Evolutionary conservation across 2,113 vertebrate species (phyloP), one percentile per base, ranked within the genome.

Genomic region (Blennius ocellaris): DNA sequence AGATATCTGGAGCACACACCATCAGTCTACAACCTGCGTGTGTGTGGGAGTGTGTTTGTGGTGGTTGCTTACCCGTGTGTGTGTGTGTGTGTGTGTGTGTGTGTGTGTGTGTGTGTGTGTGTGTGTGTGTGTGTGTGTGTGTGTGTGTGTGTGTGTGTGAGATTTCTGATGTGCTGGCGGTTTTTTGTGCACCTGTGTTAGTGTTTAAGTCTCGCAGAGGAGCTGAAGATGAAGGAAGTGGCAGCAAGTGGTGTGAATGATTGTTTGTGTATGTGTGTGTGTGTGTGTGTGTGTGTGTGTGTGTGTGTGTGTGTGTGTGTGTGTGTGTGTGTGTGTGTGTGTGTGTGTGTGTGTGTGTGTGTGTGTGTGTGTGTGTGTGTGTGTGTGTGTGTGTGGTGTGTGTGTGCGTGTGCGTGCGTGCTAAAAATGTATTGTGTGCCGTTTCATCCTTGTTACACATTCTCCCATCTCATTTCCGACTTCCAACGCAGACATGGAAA

Each of bases 1-100:
- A 54, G 48, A 70, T 61, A 72, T 66, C 51, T 16, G 52, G 82
- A 37, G 74, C 63, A 66, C 37, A 11, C 53, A 41, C 60, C 49
- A 74, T 82, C 44, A 68, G 16, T 72, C 7, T 44, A 1, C 38
- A 30, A 59, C 39, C 39, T 17, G 11, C 36, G 30, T 76, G 49
- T 68, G 41, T 68, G 52, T 53, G 51, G 6, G 59, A 66, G 58
- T 65, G 15, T 52, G 44, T 17, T 39, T 14, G 43, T 9, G 15
- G 36, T 59, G 47, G 68, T 66, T 81, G 62, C 78, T 76, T 78
- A 53, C 38, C 43, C 60, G 45, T 74, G 67, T 76, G 66, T 60
- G 48, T 66, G 66, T 75, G 41, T 55, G 15, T 15, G 40, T 53
- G 36, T 54, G 21, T 56, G 3, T 66, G 43, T 73, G 41, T 53